Conservation (phyloP, 2,888 invertebrate species). For the Polydrusus cervinus region DNA sequence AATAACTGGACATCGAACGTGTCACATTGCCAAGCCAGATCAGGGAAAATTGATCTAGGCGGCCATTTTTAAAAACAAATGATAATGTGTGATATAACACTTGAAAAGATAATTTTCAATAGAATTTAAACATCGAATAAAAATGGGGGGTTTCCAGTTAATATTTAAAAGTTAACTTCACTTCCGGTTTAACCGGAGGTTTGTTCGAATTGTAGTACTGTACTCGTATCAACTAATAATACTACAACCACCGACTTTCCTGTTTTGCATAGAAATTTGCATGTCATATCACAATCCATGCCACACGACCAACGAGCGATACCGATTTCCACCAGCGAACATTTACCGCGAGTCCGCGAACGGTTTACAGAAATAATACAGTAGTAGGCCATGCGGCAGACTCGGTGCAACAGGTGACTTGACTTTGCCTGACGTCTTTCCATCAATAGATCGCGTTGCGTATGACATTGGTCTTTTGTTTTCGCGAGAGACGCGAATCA, state of each 20-base stretch:
- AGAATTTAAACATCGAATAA: too few relatives aligned
- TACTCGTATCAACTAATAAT: too few relatives aligned
- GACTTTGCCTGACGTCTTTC: slow-evolving; percentile 40
- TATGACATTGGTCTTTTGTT: slow-evolving; percentile 39
- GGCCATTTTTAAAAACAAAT: too few relatives aligned
- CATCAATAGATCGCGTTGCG: slow-evolving; percentile 6
- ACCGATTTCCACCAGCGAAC: slow-evolving; percentile 44
- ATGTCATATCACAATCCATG: slow-evolving; percentile 17
- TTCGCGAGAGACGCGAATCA: background rate
- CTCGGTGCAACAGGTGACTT: slow-evolving; percentile 48
- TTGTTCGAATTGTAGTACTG: too few relatives aligned
- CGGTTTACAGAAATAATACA: slow-evolving; percentile 31
- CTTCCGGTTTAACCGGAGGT: too few relatives aligned
- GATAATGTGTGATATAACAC: too few relatives aligned
- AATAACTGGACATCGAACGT: too few relatives aligned
- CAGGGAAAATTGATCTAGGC: too few relatives aligned
- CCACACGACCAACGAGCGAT: slow-evolving; percentile 27
- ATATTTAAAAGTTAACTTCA: too few relatives aligned
- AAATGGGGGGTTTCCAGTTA: too few relatives aligned
- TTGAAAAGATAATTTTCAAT: too few relatives aligned
- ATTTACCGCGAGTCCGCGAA: slow-evolving; percentile 16
- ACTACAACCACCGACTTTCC: background rate
- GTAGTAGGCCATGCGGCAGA: slow-evolving; percentile 43
- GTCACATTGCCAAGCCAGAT: too few relatives aligned
- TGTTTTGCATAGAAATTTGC: slow-evolving; percentile 27